These are phyloP conservation scores for Dolichomitus sp. DNA, from an alignment of 2,888 invertebrate genomes.

Conservation along the genomic window DNA sequence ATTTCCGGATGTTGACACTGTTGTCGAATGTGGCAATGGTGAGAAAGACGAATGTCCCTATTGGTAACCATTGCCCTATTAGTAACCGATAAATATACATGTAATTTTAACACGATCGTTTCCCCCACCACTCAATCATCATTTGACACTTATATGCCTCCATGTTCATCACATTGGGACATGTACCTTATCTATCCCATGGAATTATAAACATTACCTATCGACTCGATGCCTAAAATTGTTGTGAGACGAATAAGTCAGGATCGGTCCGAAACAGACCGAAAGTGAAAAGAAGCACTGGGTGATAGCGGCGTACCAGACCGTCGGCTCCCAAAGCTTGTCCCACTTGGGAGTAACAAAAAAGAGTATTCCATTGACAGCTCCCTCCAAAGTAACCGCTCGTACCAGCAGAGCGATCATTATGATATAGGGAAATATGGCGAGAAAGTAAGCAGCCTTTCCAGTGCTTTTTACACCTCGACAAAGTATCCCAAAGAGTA, in stretches of 20 bases:
- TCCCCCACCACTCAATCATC: too few species aligned
- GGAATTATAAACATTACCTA: conserved; percentile 83
- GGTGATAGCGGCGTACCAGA: conserved; percentile 90
- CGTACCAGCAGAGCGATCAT: conserved; percentile 88
- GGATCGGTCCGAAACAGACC: conserved; percentile 89
- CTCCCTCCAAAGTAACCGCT: conserved; percentile 89
- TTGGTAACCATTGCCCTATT: too few species aligned
- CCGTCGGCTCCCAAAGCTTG: conserved; percentile 88
- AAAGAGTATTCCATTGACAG: conserved; percentile 88
- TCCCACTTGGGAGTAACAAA: conserved; percentile 90
- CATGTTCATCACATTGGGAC: too few species aligned
- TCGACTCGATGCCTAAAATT: conserved; percentile 88
- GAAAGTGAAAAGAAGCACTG: conserved; percentile 90
- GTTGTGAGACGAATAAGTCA: conserved; percentile 89
- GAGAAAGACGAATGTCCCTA: not conserved
- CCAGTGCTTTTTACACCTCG: conserved; percentile 89
- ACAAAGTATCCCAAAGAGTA: conserved; percentile 87
- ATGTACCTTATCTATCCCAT: too few species aligned
- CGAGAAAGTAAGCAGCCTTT: conserved; percentile 91
- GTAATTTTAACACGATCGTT: too few species aligned
- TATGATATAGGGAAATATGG: conserved; percentile 90
- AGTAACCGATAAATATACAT: too few species aligned
- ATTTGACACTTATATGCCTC: too few species aligned
- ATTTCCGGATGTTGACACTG: too few species aligned
- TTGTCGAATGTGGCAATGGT: not conserved